Conservation (phyloP, 1,140 invertebrate genomes). For the Aplysia californica region DNA sequence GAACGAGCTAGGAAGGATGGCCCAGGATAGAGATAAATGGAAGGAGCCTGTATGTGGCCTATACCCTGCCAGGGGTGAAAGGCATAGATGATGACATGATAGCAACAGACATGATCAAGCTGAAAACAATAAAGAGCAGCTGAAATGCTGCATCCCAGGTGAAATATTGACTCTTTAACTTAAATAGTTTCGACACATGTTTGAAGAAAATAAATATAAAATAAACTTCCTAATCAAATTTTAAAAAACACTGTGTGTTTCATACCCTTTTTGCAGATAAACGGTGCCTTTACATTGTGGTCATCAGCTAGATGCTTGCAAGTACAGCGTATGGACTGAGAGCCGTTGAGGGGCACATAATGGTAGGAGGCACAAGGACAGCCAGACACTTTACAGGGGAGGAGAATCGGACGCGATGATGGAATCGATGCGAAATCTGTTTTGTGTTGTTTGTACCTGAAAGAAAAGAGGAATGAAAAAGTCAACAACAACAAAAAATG, state of each 20-base stretch:
- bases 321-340: conserved; percentile 61
- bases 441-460: conserved; percentile 66
- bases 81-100: too few species aligned
- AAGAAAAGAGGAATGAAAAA: conserved; percentile 2
- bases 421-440: conserved; percentile 66
- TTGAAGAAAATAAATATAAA: too few species aligned
- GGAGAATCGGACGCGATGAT: conserved; percentile 52
- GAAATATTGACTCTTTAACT: too few species aligned
- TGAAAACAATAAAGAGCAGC: too few species aligned
- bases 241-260: neutral
- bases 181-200: too few species aligned
- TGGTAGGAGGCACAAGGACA: conserved; percentile 64
- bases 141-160: too few species aligned
- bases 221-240: neutral
- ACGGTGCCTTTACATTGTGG: conserved; percentile 55
- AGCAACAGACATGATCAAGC: too few species aligned
- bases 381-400: conserved; percentile 62
- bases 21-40: too few species aligned
- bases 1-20: too few species aligned
- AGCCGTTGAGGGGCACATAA: conserved; percentile 66
- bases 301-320: conserved; percentile 66
- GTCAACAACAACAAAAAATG: too few species aligned
- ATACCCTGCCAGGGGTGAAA: too few species aligned
- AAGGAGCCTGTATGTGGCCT: too few species aligned
- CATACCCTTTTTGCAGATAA: conserved; percentile 58